phyloP scores from a whole-genome alignment of 2,888 invertebrate genomes.

The Latheticus oryzae region DNA sequence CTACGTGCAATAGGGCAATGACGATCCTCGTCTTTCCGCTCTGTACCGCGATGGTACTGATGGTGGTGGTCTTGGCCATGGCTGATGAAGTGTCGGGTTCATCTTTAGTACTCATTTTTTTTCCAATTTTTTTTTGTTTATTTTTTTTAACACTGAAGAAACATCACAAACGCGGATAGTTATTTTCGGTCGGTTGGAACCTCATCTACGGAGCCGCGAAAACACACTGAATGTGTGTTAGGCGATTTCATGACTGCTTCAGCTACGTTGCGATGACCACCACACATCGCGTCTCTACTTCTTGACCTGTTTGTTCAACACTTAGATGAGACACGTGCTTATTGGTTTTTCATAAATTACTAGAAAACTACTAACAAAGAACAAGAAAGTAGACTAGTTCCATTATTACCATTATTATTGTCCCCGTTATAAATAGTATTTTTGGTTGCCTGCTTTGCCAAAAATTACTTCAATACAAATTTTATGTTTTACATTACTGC shows the following conservation, averaged over 20 bases:
- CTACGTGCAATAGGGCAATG: slow-evolving; percentile 89
- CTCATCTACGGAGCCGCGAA: slow-evolving; percentile 59
- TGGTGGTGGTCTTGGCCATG: slow-evolving; percentile 78
- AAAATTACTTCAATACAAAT: too few relatives aligned
- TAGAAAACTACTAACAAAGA: too few relatives aligned
- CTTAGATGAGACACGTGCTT: too few relatives aligned
- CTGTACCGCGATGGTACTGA: slow-evolving; percentile 91
- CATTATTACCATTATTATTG: too few relatives aligned
- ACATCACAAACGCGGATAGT: slow-evolving; percentile 27
- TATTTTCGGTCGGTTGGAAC: slow-evolving; percentile 34
- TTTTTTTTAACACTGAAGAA: too few relatives aligned
- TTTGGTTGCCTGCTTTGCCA: too few relatives aligned
- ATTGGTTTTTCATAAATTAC: too few relatives aligned
- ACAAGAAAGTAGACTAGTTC: too few relatives aligned
- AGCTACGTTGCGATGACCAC: slow-evolving; percentile 60
- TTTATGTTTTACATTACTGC: too few relatives aligned
- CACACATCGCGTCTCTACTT: slow-evolving; percentile 50
- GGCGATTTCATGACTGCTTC: slow-evolving; percentile 46
- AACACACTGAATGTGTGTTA: slow-evolving; percentile 60
- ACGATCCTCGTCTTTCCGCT: slow-evolving; percentile 88
- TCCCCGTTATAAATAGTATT: too few relatives aligned
- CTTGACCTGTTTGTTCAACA: slow-evolving; percentile 42
- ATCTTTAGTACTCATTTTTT: slow-evolving; percentile 50
- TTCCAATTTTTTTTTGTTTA: too few relatives aligned
- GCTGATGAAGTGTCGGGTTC: slow-evolving; percentile 55